Conservation (phyloP, 2,888 invertebrate genomes). For the Agriopis aurantiaria region DNA sequence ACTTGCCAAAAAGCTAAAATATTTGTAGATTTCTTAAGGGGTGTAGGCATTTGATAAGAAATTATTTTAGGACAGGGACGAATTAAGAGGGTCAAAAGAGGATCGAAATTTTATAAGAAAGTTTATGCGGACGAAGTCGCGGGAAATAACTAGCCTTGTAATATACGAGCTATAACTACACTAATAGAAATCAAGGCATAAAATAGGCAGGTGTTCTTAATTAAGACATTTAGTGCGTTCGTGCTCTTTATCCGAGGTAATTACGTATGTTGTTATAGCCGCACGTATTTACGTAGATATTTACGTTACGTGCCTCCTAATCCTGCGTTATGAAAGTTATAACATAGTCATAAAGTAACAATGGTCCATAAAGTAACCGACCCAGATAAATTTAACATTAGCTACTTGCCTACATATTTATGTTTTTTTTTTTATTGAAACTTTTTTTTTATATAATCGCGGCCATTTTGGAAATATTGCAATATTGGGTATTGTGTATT, state of each 20-base stretch:
- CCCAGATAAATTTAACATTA: slow-evolving; percentile 8
- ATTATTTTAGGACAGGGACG: no score
- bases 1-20: no score
- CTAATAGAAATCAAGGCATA: background rate
- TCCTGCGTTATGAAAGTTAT: slow-evolving; percentile 15
- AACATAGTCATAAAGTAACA: slow-evolving; percentile 17
- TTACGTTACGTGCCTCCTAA: slow-evolving; percentile 15
- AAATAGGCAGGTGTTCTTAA: slow-evolving; percentile 24
- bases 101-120: no score
- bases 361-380: slow-evolving; percentile 19
- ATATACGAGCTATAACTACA: background rate
- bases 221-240: slow-evolving; percentile 22
- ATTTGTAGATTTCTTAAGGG: no score
- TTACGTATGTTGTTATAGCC: slow-evolving; percentile 17
- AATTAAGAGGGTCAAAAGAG: no score
- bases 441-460: no score
- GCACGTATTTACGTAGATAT: slow-evolving; percentile 3
- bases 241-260: slow-evolving; percentile 11
- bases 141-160: background rate
- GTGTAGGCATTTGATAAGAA: no score
- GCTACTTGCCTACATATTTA: background rate
- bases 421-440: background rate
- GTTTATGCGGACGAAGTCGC: no score
- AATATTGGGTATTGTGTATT: no score
- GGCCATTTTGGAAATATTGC: no score